Evolutionary conservation across 1,140 invertebrate species (phyloP).

Genomic region (Trissolcus basalis): DNA sequence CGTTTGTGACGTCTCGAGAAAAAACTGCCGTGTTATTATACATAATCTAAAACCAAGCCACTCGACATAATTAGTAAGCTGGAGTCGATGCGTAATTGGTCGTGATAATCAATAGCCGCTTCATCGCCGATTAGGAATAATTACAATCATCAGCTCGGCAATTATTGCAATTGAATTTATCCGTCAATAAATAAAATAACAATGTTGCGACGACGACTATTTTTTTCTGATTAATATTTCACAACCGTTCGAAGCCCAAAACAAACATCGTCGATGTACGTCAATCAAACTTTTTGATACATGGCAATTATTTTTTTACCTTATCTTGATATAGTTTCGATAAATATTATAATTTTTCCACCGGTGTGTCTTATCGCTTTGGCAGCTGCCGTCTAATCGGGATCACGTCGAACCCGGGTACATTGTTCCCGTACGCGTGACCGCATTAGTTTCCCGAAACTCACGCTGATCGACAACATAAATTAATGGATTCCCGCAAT

Average conservation of each 20-base stretch:
- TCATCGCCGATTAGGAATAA: slow-evolving; percentile 35
- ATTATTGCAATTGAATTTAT: slow-evolving; percentile 18
- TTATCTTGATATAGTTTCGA: no score
- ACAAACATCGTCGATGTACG: no score
- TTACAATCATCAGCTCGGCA: slow-evolving; percentile 26
- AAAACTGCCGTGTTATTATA: slow-evolving; percentile 24
- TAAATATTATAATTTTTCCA: slow-evolving; percentile 38
- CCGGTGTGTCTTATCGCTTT: slow-evolving; percentile 22
- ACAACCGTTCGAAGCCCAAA: no score
- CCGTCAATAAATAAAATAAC: background rate
- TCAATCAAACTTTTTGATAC: no score
- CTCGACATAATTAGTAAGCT: slow-evolving; percentile 43
- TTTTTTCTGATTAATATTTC: no score
- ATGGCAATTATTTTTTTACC: no score
- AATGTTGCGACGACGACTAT: background rate
- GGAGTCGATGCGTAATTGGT: slow-evolving; percentile 32
- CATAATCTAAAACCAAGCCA: slow-evolving; percentile 17
- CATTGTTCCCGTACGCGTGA: slow-evolving; percentile 23
- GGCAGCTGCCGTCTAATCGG: slow-evolving; percentile 27
- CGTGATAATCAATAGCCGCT: slow-evolving; percentile 39
- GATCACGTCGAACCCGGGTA: slow-evolving; percentile 4
- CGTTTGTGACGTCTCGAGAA: slow-evolving; percentile 4
- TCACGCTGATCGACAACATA: slow-evolving; percentile 30
- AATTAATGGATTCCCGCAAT: slow-evolving; percentile 54
- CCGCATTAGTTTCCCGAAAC: slow-evolving; percentile 25